These are phyloP conservation scores for Agelastica alni DNA, from an alignment of 2,888 invertebrate genomes.

Conservation along the genomic window DNA sequence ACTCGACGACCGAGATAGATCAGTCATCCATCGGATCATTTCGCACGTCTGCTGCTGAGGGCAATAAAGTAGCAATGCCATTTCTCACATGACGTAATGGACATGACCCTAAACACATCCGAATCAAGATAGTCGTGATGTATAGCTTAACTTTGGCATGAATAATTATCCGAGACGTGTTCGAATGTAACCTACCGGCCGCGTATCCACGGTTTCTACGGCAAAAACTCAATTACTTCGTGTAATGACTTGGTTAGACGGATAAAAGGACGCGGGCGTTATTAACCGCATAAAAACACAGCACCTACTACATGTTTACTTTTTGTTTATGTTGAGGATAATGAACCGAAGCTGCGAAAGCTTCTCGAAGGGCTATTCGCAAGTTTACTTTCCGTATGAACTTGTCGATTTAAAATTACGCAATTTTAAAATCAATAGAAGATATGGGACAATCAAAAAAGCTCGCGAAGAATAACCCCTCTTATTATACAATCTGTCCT, in stretches of 20 bases:
- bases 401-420: no score
- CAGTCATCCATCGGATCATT: slow-evolving; percentile 34
- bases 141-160: slow-evolving; percentile 32
- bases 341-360: no score
- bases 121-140: slow-evolving; percentile 38
- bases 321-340: neutral
- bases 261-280: slow-evolving; percentile 9
- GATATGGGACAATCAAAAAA: no score
- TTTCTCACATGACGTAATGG: slow-evolving; percentile 31
- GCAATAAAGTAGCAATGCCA: slow-evolving; percentile 36
- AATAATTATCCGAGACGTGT: slow-evolving; percentile 30
- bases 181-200: slow-evolving; percentile 22
- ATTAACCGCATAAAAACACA: slow-evolving; percentile 4
- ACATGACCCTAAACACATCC: slow-evolving; percentile 36
- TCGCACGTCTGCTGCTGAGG: slow-evolving; percentile 33
- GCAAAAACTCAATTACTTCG: slow-evolving; percentile 24
- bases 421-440: no score
- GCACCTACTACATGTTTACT: neutral
- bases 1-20: slow-evolving; percentile 30
- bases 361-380: no score
- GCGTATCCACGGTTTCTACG: slow-evolving; percentile 12
- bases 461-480: no score
- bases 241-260: slow-evolving; percentile 16
- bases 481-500: no score
- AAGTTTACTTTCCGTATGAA: no score